Base-by-base conservation (phyloP, 2,888 invertebrate genomes). In the Willowsia nigromaculata region DNA sequence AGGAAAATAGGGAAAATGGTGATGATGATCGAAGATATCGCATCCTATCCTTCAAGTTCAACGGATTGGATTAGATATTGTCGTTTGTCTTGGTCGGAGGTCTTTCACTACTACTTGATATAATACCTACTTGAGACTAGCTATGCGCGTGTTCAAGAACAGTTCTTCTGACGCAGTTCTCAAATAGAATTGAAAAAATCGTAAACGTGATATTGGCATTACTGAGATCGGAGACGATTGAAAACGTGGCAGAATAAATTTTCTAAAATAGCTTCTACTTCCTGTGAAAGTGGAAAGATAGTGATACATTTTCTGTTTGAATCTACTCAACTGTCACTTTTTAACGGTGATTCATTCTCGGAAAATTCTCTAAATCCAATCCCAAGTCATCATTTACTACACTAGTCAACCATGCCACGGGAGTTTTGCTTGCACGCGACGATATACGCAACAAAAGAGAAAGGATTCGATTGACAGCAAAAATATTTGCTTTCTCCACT, bases 211-310 rank as follows among this genome's bases (percentile, higher is more conserved):
- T n/a, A n/a, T n/a, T n/a, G n/a, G n/a, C n/a, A n/a, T n/a, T n/a
- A n/a, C n/a, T n/a, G n/a, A n/a, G n/a, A n/a, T n/a, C n/a, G n/a
- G 65, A 3, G 18, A 18, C 18, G 33, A 68, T 68, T 62, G 37
- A 43, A 71, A 71, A 25, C 40, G 71, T 71, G 71, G 18, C 71
- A 71, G n/a, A 43, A 71, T 71, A 43, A 71, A 71, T 71, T 71
- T 43, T 43, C 11, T 71, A 43, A 71, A 71, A 71, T 71, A 43
- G 71, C 43, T 43, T 25, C 18, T 15, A n/a, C 30, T 18, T n/a
- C 15, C 25, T 18, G 4, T 3, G 7, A 18, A 18, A 37, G 18
- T 33, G 4, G 30, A 37, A 37, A 15, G 37, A 62, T 25, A 53
- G 15, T 2, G 47, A 47, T 7, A 18, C 0, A 53, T 18, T 37